These are phyloP conservation scores for Drosophila mojavensis DNA, from an alignment of 1,140 invertebrate genomes.

Conservation along the genomic window DNA sequence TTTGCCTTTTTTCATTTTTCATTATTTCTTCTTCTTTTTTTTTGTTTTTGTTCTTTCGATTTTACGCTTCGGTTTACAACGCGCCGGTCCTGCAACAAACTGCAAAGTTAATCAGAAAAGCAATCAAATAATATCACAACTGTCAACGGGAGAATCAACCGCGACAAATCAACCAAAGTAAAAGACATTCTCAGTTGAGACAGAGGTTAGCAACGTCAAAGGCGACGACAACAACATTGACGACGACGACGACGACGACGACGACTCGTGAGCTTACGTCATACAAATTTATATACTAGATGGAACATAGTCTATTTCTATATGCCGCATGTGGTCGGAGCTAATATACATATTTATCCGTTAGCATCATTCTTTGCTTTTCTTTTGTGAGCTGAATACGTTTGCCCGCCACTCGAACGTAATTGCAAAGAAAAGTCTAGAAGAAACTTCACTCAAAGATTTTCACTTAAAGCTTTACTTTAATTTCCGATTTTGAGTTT, in stretches of 20 bases:
- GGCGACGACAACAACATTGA: slow-evolving; percentile 10
- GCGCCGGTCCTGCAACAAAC: neutral
- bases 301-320: slow-evolving; percentile 67
- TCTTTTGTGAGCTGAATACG: neutral
- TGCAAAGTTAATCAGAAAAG: neutral
- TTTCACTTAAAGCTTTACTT: neutral
- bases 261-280: slow-evolving; percentile 77
- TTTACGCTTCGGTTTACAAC: slow-evolving; percentile 4
- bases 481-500: too few relatives aligned
- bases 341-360: slow-evolving; percentile 56
- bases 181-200: neutral
- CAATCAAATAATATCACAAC: neutral
- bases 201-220: slow-evolving; percentile 36
- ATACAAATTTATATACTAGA: slow-evolving; percentile 58
- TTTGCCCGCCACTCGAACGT: neutral
- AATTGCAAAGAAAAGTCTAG: neutral
- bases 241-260: slow-evolving; percentile 15
- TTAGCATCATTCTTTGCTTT: neutral
- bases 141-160: neutral
- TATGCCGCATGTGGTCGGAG: slow-evolving; percentile 70
- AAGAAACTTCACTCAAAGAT: neutral
- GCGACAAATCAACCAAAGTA: too few relatives aligned
- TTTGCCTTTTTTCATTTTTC: slow-evolving; percentile 8
- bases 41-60: neutral
- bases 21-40: neutral